Base-by-base conservation (phyloP, 1,140 invertebrate genomes). In the Grapholita molesta region DNA sequence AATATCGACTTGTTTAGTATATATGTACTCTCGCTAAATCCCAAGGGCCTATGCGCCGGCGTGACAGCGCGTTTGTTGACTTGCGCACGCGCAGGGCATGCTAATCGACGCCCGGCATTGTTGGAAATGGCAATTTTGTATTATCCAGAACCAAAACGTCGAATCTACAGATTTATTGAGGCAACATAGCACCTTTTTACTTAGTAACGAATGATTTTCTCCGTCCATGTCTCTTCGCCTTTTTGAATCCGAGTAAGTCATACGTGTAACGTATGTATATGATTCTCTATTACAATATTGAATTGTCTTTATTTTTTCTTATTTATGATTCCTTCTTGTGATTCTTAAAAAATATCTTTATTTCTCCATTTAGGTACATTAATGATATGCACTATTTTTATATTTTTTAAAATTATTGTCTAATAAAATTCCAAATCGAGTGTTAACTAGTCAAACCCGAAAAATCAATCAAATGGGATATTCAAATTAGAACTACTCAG, bases 21-120 rank as follows among this genome's bases (percentile, higher is more conserved):
- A 5, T 18, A 48, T 7, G 7, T 48, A 18, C 15, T 48, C 38
- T 18, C 18, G 18, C 18, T 48, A 48, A 48, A 48, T 48, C 42
- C 42, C 42, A 48, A 48, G 18, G 42, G 18, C 42, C 21, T 21
- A 48, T 48, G 18, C 35, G n/a, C 42, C 42, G 42, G 42, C 42
- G 42, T 48, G 42, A 48, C 55, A 61, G 55, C n/a, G 55, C 55
- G 55, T 30, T 61, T 61, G 55, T 61, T 61, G 55, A 61, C 55
- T 24, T 28, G 55, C 55, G 55, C 15, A 61, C 55, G 25, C 55
- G 24, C n/a, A 61, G 24, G 2, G 55, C 55, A 32, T 61, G 55
- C 55, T 61, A 28, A 61, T 28, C 15, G n/a, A 61, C 55, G 12
- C 55, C 24, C 25, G n/a, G n/a, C 18, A 52, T 61, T 61, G 55